A percentile compares a stretch with the other conserved stretches of the same genome.
Evolutionary conservation across 2,888 invertebrate species (phyloP).

Genomic region (Mermis nigrescens): DNA sequence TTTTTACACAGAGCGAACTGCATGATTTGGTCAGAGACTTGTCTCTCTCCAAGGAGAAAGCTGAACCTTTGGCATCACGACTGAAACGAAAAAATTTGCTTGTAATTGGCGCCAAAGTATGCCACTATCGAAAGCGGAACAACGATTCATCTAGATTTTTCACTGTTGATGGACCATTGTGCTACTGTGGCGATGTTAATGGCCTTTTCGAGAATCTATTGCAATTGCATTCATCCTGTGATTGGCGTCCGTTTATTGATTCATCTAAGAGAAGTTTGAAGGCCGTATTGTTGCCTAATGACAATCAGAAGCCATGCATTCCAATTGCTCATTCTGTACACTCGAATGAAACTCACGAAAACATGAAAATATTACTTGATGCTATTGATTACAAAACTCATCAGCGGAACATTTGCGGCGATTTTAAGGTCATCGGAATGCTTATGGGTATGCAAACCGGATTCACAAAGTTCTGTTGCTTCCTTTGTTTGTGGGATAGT

Average conservation of each 20-base stretch:
- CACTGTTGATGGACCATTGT: background rate
- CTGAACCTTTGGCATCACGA: constrained; percentile 7
- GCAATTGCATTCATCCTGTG: background rate
- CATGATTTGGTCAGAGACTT: constrained; percentile 7
- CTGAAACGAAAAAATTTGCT: constrained; percentile 2
- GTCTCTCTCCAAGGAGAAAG: constrained; percentile 3
- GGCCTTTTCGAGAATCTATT: background rate
- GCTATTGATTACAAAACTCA: constrained; percentile 14
- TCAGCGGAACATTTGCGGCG: constrained; percentile 16
- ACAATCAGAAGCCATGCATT: constrained; percentile 11
- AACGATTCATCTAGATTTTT: background rate
- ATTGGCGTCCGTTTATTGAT: background rate
- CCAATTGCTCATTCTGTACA: constrained; percentile 14
- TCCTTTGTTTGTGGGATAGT: constrained; percentile 7
- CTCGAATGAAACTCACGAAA: constrained; percentile 5
- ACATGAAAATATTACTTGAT: constrained; percentile 15
- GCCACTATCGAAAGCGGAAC: background rate
- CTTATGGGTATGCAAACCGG: constrained; percentile 15
- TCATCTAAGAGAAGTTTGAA: constrained; percentile 1
- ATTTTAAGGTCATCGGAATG: constrained; percentile 18
- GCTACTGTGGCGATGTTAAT: background rate
- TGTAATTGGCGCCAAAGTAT: background rate
- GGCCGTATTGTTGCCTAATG: constrained; percentile 1
- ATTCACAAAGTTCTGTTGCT: constrained; percentile 17
- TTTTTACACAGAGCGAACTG: background rate